These are phyloP conservation scores for Eilema caniola DNA, from an alignment of 2,888 invertebrate genomes.

Conservation along the genomic window DNA sequence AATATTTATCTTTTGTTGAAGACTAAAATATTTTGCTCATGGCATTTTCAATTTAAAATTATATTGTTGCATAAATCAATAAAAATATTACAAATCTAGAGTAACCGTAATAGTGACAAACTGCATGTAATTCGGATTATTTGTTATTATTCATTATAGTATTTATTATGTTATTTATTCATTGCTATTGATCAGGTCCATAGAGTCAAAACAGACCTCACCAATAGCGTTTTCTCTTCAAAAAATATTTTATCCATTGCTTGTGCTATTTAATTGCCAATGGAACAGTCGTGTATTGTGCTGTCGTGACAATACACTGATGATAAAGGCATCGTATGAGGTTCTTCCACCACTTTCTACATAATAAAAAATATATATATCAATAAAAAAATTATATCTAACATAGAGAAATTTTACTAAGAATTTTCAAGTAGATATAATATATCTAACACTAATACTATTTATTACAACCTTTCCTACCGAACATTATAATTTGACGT, in stretches of 20 bases:
- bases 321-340: too few species aligned
- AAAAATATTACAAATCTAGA: neutral
- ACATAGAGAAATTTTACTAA: neutral
- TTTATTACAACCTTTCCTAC: slow-evolving; percentile 23
- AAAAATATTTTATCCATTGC: neutral
- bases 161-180: too few species aligned
- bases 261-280: neutral
- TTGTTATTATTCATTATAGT: too few species aligned
- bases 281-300: neutral
- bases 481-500: slow-evolving; percentile 21
- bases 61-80: too few species aligned
- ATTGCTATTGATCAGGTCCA: too few species aligned
- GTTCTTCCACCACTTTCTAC: neutral
- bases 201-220: too few species aligned
- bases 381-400: neutral
- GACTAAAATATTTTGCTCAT: too few species aligned
- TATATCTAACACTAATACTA: slow-evolving; percentile 17
- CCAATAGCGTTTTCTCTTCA: neutral
- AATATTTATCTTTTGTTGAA: too few species aligned
- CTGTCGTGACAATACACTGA: neutral
- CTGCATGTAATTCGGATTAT: neutral
- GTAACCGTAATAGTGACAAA: neutral
- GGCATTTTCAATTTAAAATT: neutral
- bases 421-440: slow-evolving; percentile 6
- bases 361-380: too few species aligned